phyloP scores from a whole-genome alignment of 1,140 invertebrate species.

The Sitobion miscanthi region DNA sequence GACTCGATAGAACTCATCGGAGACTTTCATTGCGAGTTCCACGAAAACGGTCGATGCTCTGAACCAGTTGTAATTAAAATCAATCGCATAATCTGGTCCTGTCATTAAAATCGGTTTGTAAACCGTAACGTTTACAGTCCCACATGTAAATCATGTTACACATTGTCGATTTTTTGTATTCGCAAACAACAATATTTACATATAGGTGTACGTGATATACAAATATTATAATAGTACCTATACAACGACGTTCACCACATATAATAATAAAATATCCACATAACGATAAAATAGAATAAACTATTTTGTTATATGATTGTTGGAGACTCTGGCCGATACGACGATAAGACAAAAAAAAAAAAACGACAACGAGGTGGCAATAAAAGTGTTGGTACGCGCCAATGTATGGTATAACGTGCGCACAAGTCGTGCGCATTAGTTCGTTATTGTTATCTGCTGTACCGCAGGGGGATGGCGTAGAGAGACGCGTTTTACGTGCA shows the following conservation, averaged over 20 bases:
- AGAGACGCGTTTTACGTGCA: background rate
- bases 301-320: background rate
- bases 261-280: background rate
- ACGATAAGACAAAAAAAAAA: background rate
- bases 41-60: background rate
- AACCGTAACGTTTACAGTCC: background rate
- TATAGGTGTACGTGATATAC: background rate
- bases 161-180: background rate
- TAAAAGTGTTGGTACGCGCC: background rate
- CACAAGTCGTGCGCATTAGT: background rate
- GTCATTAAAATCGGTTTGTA: background rate
- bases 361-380: background rate
- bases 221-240: no score
- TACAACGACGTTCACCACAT: background rate
- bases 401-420: background rate
- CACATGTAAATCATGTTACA: background rate
- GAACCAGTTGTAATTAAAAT: constrained; percentile 24
- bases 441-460: background rate
- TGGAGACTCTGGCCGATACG: background rate
- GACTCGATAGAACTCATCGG: background rate
- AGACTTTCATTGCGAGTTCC: background rate
- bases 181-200: background rate
- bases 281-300: background rate
- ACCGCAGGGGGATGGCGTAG: no score
- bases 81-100: background rate